phyloP scores from a whole-genome alignment of 2,113 vertebrate species.

The Cyprinus carpio region DNA sequence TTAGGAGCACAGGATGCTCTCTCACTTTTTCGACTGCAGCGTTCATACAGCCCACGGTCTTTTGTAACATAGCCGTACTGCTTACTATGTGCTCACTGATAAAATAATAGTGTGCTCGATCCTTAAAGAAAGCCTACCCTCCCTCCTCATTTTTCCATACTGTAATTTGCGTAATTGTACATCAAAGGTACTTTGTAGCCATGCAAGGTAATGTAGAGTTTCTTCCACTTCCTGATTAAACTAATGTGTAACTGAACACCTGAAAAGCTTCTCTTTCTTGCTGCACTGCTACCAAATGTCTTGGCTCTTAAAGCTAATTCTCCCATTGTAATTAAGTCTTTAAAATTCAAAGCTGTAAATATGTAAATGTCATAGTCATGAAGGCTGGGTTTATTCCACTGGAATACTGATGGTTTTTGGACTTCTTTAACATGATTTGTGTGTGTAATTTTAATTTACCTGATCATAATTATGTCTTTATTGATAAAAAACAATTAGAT shows the following conservation, averaged over 20 bases:
- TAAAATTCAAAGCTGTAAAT: slow-evolving; percentile 21
- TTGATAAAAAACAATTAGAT: background rate
- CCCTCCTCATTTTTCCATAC: background rate
- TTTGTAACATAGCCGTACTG: background rate
- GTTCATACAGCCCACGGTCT: background rate
- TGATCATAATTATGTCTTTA: background rate
- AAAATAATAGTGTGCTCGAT: background rate
- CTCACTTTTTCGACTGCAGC: background rate
- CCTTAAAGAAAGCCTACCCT: slow-evolving; percentile 19
- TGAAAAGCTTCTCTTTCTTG: slow-evolving; percentile 28
- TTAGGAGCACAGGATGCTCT: background rate
- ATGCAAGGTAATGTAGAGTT: slow-evolving; percentile 20
- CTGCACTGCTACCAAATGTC: slow-evolving; percentile 16
- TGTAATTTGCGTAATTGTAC: slow-evolving; percentile 50
- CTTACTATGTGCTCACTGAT: background rate
- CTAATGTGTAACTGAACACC: slow-evolving; percentile 58
- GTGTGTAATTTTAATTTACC: background rate
- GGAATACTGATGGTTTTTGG: background rate
- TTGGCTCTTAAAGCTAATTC: slow-evolving; percentile 42
- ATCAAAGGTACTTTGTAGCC: slow-evolving; percentile 45
- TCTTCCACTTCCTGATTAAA: slow-evolving; percentile 49
- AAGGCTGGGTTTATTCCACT: background rate
- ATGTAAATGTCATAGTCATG: slow-evolving; percentile 21
- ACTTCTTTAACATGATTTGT: background rate
- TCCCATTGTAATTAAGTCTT: slow-evolving; percentile 24